phyloP scores from a whole-genome alignment of 1,140 invertebrate species.

The Mya arenaria region DNA sequence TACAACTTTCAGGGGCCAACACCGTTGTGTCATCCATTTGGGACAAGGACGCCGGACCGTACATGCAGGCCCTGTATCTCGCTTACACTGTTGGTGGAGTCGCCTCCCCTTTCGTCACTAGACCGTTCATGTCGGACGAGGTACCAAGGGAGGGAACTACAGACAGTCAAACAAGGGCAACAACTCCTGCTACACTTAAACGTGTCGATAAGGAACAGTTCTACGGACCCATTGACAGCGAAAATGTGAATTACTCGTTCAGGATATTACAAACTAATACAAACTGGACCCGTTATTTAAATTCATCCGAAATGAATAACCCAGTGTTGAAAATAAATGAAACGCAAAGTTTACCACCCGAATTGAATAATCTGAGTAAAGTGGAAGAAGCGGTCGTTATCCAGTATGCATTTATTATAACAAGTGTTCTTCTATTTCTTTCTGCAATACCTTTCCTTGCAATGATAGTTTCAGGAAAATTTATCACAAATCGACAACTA shows the following conservation, averaged over 20 bases:
- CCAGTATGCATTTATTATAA: slow-evolving; percentile 32
- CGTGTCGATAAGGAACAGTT: neutral
- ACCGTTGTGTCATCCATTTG: slow-evolving; percentile 80
- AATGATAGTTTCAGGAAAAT: slow-evolving; percentile 14
- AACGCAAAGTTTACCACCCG: neutral
- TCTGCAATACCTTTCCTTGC: slow-evolving; percentile 35
- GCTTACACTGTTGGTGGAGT: slow-evolving; percentile 49
- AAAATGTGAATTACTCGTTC: neutral
- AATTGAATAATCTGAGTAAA: no score
- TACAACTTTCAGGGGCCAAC: slow-evolving; percentile 80
- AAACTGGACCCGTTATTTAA: neutral
- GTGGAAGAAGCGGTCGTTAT: neutral
- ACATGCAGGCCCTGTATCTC: slow-evolving; percentile 54
- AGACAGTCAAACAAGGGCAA: no score
- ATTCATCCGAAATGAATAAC: neutral
- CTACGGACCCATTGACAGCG: neutral
- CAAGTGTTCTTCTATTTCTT: neutral
- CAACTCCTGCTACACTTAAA: neutral
- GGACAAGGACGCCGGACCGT: slow-evolving; percentile 74
- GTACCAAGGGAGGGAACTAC: neutral
- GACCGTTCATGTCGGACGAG: slow-evolving; percentile 43
- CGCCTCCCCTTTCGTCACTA: slow-evolving; percentile 42
- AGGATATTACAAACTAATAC: no score
- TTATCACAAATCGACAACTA: neutral
- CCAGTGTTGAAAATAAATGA: neutral